Base-by-base conservation (phyloP, 2,888 invertebrate genomes). In the Macrosiphum euphorbiae region DNA sequence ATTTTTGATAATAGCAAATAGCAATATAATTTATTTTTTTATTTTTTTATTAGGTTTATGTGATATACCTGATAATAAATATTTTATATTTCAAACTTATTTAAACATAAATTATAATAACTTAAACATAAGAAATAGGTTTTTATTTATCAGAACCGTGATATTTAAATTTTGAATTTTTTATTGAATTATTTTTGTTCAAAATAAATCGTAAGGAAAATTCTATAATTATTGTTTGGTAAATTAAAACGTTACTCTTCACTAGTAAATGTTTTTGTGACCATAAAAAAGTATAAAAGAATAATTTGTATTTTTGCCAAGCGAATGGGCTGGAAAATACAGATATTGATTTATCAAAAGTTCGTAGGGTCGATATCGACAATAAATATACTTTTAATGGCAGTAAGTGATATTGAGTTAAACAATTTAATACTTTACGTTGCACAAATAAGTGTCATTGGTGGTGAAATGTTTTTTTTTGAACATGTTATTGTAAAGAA, bases 321-420 rank as follows among this genome's bases (percentile, higher is more conserved):
- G 28, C 7, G 47, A 86, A 5, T 47, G 86, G 5, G 86, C 28
- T 28, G 47, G 28, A 86, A 86, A 86, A 47, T 16, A 16, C 7
- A 47, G 47, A 47, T 44, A 86, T 86, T 86, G 28, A 47, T 86
- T 86, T 16, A 86, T 47, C 86, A 47, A 86, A 86, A 47, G 86
- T 47, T 86, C 44, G 4, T 28, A 1, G 44, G 7, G 47, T 86
- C 86, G 28, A 47, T 86, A 47, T 86, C 1, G 10, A 4, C 24
- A 44, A 85, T 85, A 44, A 85, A 85, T 44, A 85, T 28, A 28
- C 44, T 26, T 44, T 85, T 44, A 85, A 44, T 24, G 44, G 44
- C 35, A 35, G 35, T 78, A 78, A 35, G 7, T 35, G 35, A 78
- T 78, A 35, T 78, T 41, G 78, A 78, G 35, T 78, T 35, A 28